phyloP scores from a whole-genome alignment of 2,888 invertebrate species.

The Trilocha varians region DNA sequence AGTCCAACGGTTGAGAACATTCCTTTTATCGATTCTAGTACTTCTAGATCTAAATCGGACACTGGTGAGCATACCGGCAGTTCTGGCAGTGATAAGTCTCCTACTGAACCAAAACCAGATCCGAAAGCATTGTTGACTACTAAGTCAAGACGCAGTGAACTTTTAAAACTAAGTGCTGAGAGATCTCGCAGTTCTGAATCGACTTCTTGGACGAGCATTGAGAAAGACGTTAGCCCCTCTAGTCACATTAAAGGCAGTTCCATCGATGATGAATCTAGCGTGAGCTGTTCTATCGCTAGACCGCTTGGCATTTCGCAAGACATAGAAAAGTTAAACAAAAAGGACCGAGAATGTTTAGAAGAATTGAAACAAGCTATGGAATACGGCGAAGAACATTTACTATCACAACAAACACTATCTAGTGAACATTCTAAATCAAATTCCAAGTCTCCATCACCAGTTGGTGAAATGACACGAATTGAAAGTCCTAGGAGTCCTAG shows the following conservation, averaged over 20 bases:
- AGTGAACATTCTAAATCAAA: slow-evolving; percentile 65
- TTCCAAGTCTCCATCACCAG: slow-evolving; percentile 56
- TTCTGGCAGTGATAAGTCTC: slow-evolving; percentile 61
- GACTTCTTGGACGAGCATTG: slow-evolving; percentile 86
- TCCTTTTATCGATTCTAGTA: slow-evolving; percentile 59
- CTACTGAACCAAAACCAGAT: slow-evolving; percentile 50
- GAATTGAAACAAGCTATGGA: slow-evolving; percentile 74
- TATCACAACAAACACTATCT: slow-evolving; percentile 55
- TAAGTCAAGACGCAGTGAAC: slow-evolving; percentile 66
- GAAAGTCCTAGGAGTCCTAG: slow-evolving; percentile 64
- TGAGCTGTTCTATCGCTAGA: slow-evolving; percentile 84
- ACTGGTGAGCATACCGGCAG: slow-evolving; percentile 58
- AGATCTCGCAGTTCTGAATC: slow-evolving; percentile 86
- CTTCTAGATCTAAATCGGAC: slow-evolving; percentile 55
- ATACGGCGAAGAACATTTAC: slow-evolving; percentile 63
- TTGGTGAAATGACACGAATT: slow-evolving; percentile 52
- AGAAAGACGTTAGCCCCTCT: slow-evolving; percentile 78
- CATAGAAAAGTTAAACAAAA: slow-evolving; percentile 77
- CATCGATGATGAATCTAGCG: slow-evolving; percentile 81
- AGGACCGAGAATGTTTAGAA: slow-evolving; percentile 75
- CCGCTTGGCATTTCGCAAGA: slow-evolving; percentile 86
- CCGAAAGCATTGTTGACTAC: slow-evolving; percentile 54
- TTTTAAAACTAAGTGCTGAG: slow-evolving; percentile 79
- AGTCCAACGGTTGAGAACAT: slow-evolving; percentile 73
- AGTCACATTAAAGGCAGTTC: slow-evolving; percentile 78